Evolutionary conservation across 2,113 vertebrate genomes (phyloP).

Genomic region (Thermophis baileyi): DNA sequence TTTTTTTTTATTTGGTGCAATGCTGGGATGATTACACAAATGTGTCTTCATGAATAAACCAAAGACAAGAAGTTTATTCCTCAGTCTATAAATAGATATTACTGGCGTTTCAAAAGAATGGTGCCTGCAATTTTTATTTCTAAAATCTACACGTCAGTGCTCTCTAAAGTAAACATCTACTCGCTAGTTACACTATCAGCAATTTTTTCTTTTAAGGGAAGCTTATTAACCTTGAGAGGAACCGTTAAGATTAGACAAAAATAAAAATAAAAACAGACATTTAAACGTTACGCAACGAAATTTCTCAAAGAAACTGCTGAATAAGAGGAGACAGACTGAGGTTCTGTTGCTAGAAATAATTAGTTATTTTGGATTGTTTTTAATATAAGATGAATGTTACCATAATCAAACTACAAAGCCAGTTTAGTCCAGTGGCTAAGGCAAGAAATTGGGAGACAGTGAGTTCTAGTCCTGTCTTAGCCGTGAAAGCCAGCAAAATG

Average conservation of each 20-base stretch:
- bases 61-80: background rate
- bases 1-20: background rate
- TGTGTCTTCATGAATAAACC: background rate
- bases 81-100: background rate
- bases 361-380: conserved; percentile 52
- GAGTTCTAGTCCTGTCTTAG: too few species aligned
- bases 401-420: background rate
- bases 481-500: too few species aligned
- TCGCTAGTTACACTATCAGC: conserved; percentile 12
- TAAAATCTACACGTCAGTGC: background rate
- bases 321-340: conserved; percentile 42
- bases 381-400: conserved; percentile 49
- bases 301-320: conserved; percentile 38
- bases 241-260: background rate
- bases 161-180: background rate
- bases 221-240: conserved; percentile 20
- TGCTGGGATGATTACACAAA: background rate
- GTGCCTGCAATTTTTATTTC: conserved; percentile 8
- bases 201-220: background rate
- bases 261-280: conserved; percentile 18
- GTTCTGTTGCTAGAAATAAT: conserved; percentile 21
- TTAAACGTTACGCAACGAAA: conserved; percentile 34
- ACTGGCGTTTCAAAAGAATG: background rate
- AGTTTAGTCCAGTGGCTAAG: background rate
- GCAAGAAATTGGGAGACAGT: background rate